Percentiles rank a stretch among this genome's conserved stretches.
phyloP scores from a whole-genome alignment of 2,113 vertebrate genomes.

The Hymenochirus boettgeri region DNA sequence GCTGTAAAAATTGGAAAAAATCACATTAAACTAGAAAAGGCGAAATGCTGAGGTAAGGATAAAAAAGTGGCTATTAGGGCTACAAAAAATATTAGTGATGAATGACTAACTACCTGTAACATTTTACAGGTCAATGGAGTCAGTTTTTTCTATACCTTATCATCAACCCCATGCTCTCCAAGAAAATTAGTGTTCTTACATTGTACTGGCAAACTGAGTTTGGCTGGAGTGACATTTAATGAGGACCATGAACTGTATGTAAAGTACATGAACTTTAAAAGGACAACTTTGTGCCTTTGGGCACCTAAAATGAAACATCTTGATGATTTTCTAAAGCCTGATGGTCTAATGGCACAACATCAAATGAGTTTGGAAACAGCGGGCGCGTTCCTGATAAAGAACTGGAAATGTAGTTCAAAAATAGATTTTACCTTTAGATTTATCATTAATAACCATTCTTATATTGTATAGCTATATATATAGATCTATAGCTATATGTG shows the following conservation, averaged over 20 bases:
- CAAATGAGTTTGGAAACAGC: conserved; percentile 69
- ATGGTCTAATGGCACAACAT: conserved; percentile 52
- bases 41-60: conserved; percentile 67
- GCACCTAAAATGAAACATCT: conserved; percentile 62
- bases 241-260: conserved; percentile 58
- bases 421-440: no score
- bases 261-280: conserved; percentile 61
- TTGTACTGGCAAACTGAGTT: conserved; percentile 48
- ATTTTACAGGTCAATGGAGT: conserved; percentile 20
- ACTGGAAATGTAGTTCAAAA: no score
- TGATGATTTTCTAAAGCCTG: conserved; percentile 64
- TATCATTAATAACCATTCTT: no score
- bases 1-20: conserved; percentile 58
- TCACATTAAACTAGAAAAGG: conserved; percentile 58
- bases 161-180: conserved; percentile 44
- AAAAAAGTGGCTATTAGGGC: no score
- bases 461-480: no score
- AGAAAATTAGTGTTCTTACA: conserved; percentile 46
- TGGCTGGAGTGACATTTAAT: conserved; percentile 62
- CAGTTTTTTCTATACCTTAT: conserved; percentile 54
- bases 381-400: conserved; percentile 53
- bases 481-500: no score
- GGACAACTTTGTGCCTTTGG: conserved; percentile 66
- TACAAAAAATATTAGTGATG: no score
- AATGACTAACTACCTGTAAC: no score